A percentile compares a stretch with the other conserved stretches of the same genome.
These are phyloP conservation scores for Cryptoprocta ferox DNA, from an alignment of 2,797 vertebrate species.

Conservation along the genomic window DNA sequence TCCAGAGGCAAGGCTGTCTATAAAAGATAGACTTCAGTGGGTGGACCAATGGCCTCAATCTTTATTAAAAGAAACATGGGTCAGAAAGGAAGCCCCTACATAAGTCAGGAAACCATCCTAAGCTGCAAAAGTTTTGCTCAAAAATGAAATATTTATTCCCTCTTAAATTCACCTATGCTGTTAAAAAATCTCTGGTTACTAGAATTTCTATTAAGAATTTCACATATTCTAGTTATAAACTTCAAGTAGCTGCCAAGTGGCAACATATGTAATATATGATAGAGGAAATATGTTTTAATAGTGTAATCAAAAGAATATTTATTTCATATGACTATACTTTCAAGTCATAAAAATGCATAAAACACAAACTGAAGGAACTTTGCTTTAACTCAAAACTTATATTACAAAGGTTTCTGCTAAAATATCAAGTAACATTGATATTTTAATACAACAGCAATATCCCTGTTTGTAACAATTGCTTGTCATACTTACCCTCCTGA, in stretches of 20 bases:
- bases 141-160: constrained; percentile 4
- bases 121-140: not conserved
- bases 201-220: constrained; percentile 42
- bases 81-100: not conserved
- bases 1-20: not conserved
- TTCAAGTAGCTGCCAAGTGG: not conserved
- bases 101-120: not conserved
- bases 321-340: not conserved
- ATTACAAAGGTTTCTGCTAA: not conserved
- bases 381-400: constrained; percentile 2
- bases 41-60: not conserved
- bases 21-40: not conserved
- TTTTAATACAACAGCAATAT: not conserved
- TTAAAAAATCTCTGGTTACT: not conserved
- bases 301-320: not conserved
- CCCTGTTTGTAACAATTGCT: not conserved
- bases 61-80: constrained; percentile 20
- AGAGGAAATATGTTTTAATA: constrained; percentile 37
- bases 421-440: not conserved
- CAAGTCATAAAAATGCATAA: constrained; percentile 29
- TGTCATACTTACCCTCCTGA: not conserved
- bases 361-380: not conserved
- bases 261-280: not conserved
- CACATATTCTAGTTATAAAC: not conserved
- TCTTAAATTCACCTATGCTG: not conserved